phyloP scores from a whole-genome alignment of 2,888 invertebrate genomes.

The Microctonus aethiopoides region DNA sequence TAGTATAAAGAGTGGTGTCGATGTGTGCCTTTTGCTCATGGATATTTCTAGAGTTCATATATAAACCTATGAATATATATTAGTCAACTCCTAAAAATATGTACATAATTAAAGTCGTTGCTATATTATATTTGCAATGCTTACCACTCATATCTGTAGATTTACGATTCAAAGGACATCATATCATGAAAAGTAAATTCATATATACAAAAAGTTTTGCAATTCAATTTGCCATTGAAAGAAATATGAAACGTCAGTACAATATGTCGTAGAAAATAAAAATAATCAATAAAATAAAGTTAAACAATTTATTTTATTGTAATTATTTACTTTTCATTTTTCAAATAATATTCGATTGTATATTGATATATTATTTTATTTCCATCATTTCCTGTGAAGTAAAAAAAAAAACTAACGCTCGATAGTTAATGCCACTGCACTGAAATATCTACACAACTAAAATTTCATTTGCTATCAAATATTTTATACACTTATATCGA shows the following conservation, averaged over 20 bases:
- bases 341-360: not conserved
- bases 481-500: not conserved
- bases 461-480: not conserved
- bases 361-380: not conserved
- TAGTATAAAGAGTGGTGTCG: constrained; percentile 47
- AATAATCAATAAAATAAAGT: constrained; percentile 2
- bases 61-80: not conserved
- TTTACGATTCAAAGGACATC: constrained; percentile 36
- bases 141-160: constrained; percentile 32
- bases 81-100: constrained; percentile 46
- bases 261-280: not conserved
- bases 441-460: not conserved
- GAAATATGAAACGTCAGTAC: constrained; percentile 9
- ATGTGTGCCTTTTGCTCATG: constrained; percentile 57
- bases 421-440: not conserved
- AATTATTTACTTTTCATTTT: not conserved
- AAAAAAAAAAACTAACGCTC: not conserved
- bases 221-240: constrained; percentile 33
- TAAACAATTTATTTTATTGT: not conserved
- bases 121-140: constrained; percentile 17
- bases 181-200: constrained; percentile 36
- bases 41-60: constrained; percentile 41
- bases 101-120: constrained; percentile 30
- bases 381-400: not conserved
- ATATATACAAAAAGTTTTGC: constrained; percentile 9